Evolutionary conservation across 2,113 vertebrate genomes (phyloP), one percentile per base, ranked within the genome.

Genomic region (Pleuronectes platessa): DNA sequence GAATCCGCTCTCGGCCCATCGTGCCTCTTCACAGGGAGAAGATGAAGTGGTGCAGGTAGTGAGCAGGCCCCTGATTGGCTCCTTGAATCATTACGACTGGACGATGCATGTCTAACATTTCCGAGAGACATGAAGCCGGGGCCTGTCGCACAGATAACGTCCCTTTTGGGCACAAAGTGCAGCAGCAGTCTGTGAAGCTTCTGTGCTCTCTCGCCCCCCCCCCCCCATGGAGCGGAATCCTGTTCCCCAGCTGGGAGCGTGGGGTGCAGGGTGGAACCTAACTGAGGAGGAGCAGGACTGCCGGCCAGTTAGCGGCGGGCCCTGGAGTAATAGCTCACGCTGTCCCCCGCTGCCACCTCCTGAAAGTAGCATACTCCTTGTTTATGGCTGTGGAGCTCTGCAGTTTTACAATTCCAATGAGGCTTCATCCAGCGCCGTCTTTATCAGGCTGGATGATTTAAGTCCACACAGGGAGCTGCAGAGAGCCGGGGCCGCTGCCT

Each of bases 351-450:
- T 61, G 73, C 86, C 72, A 70, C 64, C 84, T 67, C 86, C 86
- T 82, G 74, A 86, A 89, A 86, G 77, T 66, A 76, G 65, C 77
- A 74, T 49, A 13, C 11, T 45, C 37, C 68, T 84, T 85, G 86
- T 92, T 91, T 89, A 85, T 66, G 70, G 80, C 51, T 80, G 81
- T 71, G 61, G 61, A 67, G 60, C 63, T 75, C 2, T 78, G 61
- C 58, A 53, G 74, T 79, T 92, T 91, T 90, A 76, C 86, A 90
- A 92, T 92, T 89, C 88, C 87, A 83, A 79, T 74, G 80, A 88
- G 85, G 80, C 84, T 76, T 37, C 60, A 64, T 74, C 40, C 59
- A 31, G 59, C 60, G 20, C 35, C 7, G 76, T 88, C 85, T 90
- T 86, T 74, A 89, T 89, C 87, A 83, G 87, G 61, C 60, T 15